Evolutionary conservation across 2,797 vertebrate species (phyloP), one percentile per base, ranked within the genome.

Genomic region (Pseudomugil gertrudae): DNA sequence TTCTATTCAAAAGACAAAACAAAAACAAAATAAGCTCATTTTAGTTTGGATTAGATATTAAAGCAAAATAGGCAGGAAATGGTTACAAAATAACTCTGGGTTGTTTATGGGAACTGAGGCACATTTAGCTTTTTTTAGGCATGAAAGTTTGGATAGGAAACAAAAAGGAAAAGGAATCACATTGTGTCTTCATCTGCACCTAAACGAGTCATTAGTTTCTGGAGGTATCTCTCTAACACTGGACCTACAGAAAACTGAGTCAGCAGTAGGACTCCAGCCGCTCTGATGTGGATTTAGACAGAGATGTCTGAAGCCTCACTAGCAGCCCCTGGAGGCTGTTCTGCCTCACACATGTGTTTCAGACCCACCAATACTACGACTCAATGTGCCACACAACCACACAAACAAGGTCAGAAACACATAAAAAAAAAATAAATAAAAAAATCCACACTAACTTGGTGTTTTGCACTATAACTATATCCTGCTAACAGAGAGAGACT

Each of bases 301-400:
- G 17, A 26, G 50, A 62, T 62, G 55, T 56, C 79, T 33, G 58
- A 54, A 77, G 76, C 53, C 80, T 47, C 65, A 19, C 64, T 78
- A 83, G 88, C 85, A 74, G 69, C 87, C 88, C 80, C 89, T 87
- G 78, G 74, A 89, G 90, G 88, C 56, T 2, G 54, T 36, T 21
- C 27, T 62, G 35, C 71, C 69, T 27, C 66, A 69, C 38, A 63
- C 76, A 80, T 48, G 66, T 61, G 61, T 53, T 66, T 84, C 51
- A 76, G 70, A 74, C 59, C 66, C 58, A 48, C 58, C 66, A 76
- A 50, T 66, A 63, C 58, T 72, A 33, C 35, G 67, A 33, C 50
- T 54, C 56, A 65, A 50, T 63, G 56, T 72, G 30, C 36, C 26
- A 50, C 55, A 50, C 55, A 38, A 23, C 59, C 47, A 60, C 69